Evolutionary conservation across 2,113 vertebrate species (phyloP).

Genomic region (Menura novaehollandiae): DNA sequence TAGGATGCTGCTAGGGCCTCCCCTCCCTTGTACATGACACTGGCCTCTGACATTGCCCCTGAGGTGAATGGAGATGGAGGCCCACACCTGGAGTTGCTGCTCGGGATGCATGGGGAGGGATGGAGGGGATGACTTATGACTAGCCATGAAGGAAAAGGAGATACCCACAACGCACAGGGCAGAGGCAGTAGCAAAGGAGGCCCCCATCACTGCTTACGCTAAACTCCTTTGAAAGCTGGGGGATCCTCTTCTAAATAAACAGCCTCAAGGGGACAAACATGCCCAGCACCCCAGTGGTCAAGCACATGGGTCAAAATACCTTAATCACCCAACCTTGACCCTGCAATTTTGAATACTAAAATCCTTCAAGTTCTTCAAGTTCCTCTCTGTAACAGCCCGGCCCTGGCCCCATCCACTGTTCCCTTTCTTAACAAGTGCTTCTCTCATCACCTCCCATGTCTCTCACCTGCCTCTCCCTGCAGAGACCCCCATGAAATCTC

Average conservation of each 20-base stretch:
- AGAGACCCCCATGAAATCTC: neutral
- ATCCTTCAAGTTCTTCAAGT: neutral
- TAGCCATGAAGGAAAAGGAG: neutral
- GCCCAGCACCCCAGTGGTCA: neutral
- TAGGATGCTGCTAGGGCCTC: neutral
- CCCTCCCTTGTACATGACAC: neutral
- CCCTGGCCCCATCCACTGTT: no score
- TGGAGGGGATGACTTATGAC: neutral
- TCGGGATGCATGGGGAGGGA: neutral
- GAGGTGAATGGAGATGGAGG: neutral
- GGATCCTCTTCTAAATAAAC: neutral
- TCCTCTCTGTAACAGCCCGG: neutral
- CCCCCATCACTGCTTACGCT: neutral
- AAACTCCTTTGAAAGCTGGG: neutral
- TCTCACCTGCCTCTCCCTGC: neutral
- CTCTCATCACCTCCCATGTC: neutral
- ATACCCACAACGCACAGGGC: neutral
- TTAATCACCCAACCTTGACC: neutral
- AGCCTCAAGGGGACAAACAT: neutral
- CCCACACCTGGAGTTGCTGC: neutral
- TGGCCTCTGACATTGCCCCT: neutral
- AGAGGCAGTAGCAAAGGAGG: neutral
- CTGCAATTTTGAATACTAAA: neutral
- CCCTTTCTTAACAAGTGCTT: neutral
- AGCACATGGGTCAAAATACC: neutral